Conservation (phyloP, 2,113 vertebrate genomes). For the Leuciscus idus region DNA sequence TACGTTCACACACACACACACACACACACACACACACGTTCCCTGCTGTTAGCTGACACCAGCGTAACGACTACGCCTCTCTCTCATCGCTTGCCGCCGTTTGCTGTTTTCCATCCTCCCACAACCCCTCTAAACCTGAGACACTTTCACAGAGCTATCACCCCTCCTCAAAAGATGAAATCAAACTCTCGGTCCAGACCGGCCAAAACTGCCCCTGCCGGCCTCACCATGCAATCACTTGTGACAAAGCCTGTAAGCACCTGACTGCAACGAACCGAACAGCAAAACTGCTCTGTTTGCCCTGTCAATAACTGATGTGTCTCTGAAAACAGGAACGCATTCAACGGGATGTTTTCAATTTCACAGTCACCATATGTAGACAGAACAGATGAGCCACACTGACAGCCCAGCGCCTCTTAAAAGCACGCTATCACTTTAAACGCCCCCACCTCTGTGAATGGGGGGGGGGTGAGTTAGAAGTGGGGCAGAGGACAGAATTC, state of each 20-base stretch:
- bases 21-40: conserved; percentile 36
- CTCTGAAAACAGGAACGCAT: not conserved
- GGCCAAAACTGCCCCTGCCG: conserved; percentile 45
- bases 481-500: conserved; percentile 82
- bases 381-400: conserved; percentile 55
- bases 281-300: conserved; percentile 6
- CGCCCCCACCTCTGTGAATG: conserved; percentile 63
- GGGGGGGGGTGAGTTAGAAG: conserved; percentile 64
- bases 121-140: conserved; percentile 49
- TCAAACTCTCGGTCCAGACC: conserved; percentile 31
- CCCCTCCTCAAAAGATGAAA: conserved; percentile 40
- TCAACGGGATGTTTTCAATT: conserved; percentile 54
- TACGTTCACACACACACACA: conserved; percentile 11
- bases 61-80: conserved; percentile 48
- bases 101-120: conserved; percentile 50
- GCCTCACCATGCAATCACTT: conserved; percentile 61
- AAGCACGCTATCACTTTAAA: conserved; percentile 77
- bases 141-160: conserved; percentile 27
- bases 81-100: conserved; percentile 17
- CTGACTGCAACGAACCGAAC: conserved; percentile 58
- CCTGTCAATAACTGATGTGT: conserved; percentile 27
- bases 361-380: conserved; percentile 58
- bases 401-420: conserved; percentile 66
- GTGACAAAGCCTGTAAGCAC: conserved; percentile 53
- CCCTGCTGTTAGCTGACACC: conserved; percentile 57